Evolutionary conservation across 2,888 invertebrate genomes (phyloP), one percentile per base, ranked within the genome.

Genomic region (Callyntrura sp.): DNA sequence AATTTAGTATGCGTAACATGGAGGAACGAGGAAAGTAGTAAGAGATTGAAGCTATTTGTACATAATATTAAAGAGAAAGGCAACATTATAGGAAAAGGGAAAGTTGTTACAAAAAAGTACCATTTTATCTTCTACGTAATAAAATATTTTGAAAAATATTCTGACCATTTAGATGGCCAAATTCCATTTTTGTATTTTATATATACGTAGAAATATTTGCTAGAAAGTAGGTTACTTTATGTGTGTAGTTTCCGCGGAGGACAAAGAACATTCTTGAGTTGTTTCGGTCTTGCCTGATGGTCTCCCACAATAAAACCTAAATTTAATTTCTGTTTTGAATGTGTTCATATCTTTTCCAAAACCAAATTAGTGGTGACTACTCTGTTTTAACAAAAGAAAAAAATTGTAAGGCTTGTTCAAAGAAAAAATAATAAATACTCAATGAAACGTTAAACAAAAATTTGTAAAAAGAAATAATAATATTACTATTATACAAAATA

Each of bases 1-100:
- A 85, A 85, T 85, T 76, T 65, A 78, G 62, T 62, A 85, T 85
- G 65, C 35, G 35, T 78, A 78, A 78, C 25, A 78, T 85, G 78
- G 65, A 85, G 73, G 76, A 78, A 65, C 65, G 62, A 51, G 85
- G 76, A 65, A 78, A 78, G 85, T 60, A 73, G 73, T 62, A 70
- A 12, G 70, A 85, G 85, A 76, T 73, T 76, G 85, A 55, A 85
- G 68, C 57, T 60, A 85, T 85, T 73, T 83, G 83, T 51, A 48
- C n/a, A 57, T 43, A 8, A 35, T 68, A 82, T 20, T 45, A 12
- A 20, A 82, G 25, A 48, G 48, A 62, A 45, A 43, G 65, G 23
- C 11, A 28, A 23, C 9, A 25, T 28, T 17, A 68, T 28, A 28
- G 51, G 28, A 28, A 35, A 60, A 82, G 70, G 70, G 45, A 70